A percentile compares a stretch with the other conserved stretches of the same genome.
Evolutionary conservation across 2,797 vertebrate genomes (phyloP).

Genomic region (Brotula barbata): DNA sequence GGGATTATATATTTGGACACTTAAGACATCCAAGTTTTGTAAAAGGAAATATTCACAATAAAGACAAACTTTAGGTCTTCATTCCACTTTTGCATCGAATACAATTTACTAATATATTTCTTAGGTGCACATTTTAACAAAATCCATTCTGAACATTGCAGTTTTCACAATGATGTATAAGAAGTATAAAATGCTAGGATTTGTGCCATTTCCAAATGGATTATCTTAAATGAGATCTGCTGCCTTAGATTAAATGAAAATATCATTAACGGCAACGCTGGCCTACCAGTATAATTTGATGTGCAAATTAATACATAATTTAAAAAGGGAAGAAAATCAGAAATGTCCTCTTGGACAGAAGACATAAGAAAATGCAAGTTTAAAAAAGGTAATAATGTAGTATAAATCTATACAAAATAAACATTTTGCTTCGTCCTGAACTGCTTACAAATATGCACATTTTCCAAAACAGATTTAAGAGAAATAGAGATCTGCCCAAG

Average conservation of each 20-base stretch:
- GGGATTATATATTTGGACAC: conserved; percentile 3
- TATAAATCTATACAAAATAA: conserved; percentile 69
- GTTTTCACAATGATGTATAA: background rate
- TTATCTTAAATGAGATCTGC: conserved; percentile 26
- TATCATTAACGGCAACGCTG: conserved; percentile 27
- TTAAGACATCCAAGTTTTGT: conserved; percentile 14
- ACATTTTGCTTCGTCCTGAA: conserved; percentile 55
- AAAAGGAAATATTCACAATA: conserved; percentile 9
- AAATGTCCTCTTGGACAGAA: conserved; percentile 22
- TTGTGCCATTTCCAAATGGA: background rate
- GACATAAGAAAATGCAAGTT: conserved; percentile 32
- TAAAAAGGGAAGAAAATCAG: conserved; percentile 19
- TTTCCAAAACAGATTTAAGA: conserved; percentile 37
- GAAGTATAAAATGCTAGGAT: background rate
- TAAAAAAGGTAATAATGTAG: conserved; percentile 54
- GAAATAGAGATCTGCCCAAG: conserved; percentile 37
- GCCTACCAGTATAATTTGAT: conserved; percentile 20
- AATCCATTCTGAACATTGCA: conserved; percentile 3
- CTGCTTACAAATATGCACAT: conserved; percentile 38
- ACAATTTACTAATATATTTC: conserved; percentile 2
- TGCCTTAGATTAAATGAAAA: conserved; percentile 24
- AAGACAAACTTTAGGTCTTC: conserved; percentile 5
- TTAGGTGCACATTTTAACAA: background rate
- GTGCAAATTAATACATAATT: conserved; percentile 46
- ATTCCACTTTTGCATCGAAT: background rate